Evolutionary conservation across 2,797 vertebrate genomes (phyloP), one percentile per base, ranked within the genome.

Genomic region (Gambusia yucatana): DNA sequence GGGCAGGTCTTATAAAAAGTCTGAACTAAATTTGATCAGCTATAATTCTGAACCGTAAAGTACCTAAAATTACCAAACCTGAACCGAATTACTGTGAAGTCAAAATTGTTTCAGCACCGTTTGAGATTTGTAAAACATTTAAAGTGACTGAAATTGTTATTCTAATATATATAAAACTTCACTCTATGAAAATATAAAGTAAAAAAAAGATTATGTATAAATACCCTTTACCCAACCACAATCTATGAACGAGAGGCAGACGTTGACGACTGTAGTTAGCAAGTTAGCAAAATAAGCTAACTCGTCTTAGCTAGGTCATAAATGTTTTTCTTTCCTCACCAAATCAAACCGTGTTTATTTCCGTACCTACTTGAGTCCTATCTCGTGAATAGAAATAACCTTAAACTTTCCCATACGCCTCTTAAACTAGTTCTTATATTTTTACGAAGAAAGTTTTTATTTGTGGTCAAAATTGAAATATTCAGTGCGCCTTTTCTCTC

Each of bases 331-430:
- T 3, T 59, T 44, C 2, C 36, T 28, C 22, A 28, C 14, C 73
- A n/a, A 33, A n/a, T 75, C 36, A 57, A 11, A 1, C 39, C 13
- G 48, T 1, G 59, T 43, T 67, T 48, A 83, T 79, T 75, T 39
- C 75, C 33, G 33, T 33, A 14, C 1, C 5, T 6, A 28, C 3
- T n/a, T 25, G 1, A 0, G 0, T 9, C 50, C 3, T 3, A 9
- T 0, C 0, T 11, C 36, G 7, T 25, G 3, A 50, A 55, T 50
- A 6, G 46, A 28, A 43, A n/a, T 10, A n/a, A 44, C 41, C 5
- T 2, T 69, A 11, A n/a, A 70, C 10, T 69, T 36, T 69, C n/a
- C 65, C 20, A n/a, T 1, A 41, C 16, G 63, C 20, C 41, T 44
- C 22, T 14, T 6, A 14, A n/a, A n/a, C 2, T 7, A 46, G 3